Percentiles rank a stretch among this genome's conserved stretches.
These are phyloP conservation scores for Pseudomyrmex pallidus DNA, from an alignment of 1,140 invertebrate genomes.

Conservation along the genomic window DNA sequence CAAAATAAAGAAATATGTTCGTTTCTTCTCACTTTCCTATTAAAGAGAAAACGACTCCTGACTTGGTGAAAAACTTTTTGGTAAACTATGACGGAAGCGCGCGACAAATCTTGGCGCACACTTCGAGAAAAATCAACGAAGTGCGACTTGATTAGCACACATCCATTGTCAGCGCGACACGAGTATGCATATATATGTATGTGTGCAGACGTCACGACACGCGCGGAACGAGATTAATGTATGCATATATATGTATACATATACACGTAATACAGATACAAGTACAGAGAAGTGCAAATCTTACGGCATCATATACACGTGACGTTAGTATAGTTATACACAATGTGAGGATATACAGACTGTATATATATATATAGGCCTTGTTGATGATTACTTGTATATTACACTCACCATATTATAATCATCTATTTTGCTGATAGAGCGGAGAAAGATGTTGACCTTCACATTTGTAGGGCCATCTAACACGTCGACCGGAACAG, in stretches of 20 bases:
- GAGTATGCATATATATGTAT: conserved; percentile 47
- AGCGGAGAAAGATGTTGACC: conserved; percentile 97
- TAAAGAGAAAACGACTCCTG: conserved; percentile 27
- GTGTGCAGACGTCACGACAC: conserved; percentile 16
- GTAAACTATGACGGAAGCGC: too few species aligned
- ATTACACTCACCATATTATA: conserved; percentile 97
- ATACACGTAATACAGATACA: conserved; percentile 76
- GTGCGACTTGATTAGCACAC: conserved; percentile 79
- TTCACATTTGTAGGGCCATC: conserved; percentile 92
- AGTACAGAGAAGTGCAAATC: conserved; percentile 81
- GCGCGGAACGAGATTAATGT: conserved; percentile 52
- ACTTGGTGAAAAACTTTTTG: conserved; percentile 25
- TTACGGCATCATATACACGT: conserved; percentile 81
- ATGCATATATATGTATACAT: conserved; percentile 72
- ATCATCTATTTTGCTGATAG: conserved; percentile 99
- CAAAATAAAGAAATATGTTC: neutral
- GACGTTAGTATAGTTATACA: conserved; percentile 80
- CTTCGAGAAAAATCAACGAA: conserved; percentile 80
- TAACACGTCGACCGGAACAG: conserved; percentile 83
- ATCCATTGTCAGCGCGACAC: conserved; percentile 76
- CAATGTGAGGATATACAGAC: conserved; percentile 81
- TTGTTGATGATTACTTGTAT: conserved; percentile 79
- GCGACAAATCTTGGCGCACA: too few species aligned
- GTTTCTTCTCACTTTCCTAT: neutral
- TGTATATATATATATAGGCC: conserved; percentile 72